Conservation (phyloP, 2,888 invertebrate genomes). For the Exephanes ischioxanthus region DNA sequence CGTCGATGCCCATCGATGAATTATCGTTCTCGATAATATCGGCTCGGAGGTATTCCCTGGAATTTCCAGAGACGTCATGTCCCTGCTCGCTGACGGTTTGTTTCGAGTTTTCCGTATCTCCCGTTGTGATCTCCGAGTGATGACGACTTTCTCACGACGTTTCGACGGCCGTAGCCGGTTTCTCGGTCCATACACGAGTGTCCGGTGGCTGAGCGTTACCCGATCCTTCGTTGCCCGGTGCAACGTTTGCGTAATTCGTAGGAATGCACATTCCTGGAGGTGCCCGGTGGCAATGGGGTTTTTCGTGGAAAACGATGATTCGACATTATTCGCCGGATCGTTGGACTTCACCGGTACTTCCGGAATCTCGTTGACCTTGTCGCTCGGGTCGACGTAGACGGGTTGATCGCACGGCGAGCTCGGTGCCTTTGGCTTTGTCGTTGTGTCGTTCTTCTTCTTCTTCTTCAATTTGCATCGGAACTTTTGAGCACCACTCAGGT, state of each 20-base stretch:
- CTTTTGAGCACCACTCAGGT: too few species aligned
- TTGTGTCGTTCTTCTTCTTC: too few species aligned
- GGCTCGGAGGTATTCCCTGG: slow-evolving; percentile 70
- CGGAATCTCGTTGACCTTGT: slow-evolving; percentile 71
- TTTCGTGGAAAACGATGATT: slow-evolving; percentile 65
- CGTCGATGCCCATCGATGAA: slow-evolving; percentile 65
- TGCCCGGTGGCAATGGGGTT: slow-evolving; percentile 67
- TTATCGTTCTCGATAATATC: slow-evolving; percentile 63
- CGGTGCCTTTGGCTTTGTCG: too few species aligned
- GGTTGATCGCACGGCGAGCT: too few species aligned
- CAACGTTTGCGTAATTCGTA: slow-evolving; percentile 77
- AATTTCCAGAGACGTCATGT: slow-evolving; percentile 50
- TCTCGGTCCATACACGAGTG: slow-evolving; percentile 36
- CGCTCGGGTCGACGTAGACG: slow-evolving; percentile 71
- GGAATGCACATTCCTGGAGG: slow-evolving; percentile 81
- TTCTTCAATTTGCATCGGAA: too few species aligned
- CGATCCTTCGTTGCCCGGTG: slow-evolving; percentile 43
- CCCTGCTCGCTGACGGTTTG: background rate
- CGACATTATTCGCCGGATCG: slow-evolving; percentile 70
- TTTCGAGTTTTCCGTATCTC: slow-evolving; percentile 39
- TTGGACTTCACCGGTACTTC: slow-evolving; percentile 64
- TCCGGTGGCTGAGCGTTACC: slow-evolving; percentile 57
- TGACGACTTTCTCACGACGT: slow-evolving; percentile 40
- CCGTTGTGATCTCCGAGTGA: slow-evolving; percentile 52
- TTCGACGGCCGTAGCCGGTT: slow-evolving; percentile 27